Conservation (phyloP, 2,113 vertebrate genomes). For the Tetrao urogallus region DNA sequence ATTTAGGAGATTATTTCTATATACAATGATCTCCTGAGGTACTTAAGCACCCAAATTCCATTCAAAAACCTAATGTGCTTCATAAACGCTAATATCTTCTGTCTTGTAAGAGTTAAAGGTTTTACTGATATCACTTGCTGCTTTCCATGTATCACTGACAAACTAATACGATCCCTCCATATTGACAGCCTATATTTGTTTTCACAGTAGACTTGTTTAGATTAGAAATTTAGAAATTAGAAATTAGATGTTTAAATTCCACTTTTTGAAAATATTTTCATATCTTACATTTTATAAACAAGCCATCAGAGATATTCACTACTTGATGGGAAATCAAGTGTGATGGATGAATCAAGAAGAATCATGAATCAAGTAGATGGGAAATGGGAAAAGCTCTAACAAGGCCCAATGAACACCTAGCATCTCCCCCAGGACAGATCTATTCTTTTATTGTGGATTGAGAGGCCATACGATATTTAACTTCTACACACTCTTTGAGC, state of each 20-base stretch:
- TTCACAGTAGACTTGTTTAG: neutral
- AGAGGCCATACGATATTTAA: neutral
- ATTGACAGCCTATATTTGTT: neutral
- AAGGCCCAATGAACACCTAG: neutral
- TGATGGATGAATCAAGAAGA: too few relatives aligned
- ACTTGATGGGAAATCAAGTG: too few relatives aligned
- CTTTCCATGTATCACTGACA: neutral
- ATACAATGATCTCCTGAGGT: fast-evolving
- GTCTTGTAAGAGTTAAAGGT: neutral
- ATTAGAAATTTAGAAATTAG: neutral
- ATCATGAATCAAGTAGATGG: too few relatives aligned
- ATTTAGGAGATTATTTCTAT: neutral
- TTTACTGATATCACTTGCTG: neutral
- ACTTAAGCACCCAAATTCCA: neutral
- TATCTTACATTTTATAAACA: neutral
- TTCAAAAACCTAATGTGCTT: neutral
- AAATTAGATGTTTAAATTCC: neutral
- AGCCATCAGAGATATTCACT: fast-evolving
- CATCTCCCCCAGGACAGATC: neutral
- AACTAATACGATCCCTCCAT: neutral
- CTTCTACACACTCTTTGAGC: neutral
- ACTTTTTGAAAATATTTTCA: neutral
- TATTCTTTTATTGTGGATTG: neutral
- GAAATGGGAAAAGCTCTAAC: neutral
- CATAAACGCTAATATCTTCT: neutral